A percentile compares a stretch with the other conserved stretches of the same genome.
phyloP scores from a whole-genome alignment of 1,140 invertebrate genomes.

The Hylaeus anthracinus region DNA sequence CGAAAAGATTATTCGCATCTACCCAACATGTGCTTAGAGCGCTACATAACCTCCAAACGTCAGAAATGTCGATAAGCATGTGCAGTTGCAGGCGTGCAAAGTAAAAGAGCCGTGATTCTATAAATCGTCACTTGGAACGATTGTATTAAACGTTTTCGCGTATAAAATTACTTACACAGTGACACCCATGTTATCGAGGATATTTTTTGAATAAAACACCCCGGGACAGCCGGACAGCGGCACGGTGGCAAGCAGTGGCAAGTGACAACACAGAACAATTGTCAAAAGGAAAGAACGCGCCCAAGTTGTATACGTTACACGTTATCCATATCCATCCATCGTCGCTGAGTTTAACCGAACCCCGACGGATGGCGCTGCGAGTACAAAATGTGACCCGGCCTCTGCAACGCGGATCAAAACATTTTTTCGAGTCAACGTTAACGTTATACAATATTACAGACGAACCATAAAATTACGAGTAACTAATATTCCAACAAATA shows the following conservation, averaged over 20 bases:
- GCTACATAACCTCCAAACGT: conserved; percentile 59
- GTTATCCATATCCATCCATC: too few species aligned
- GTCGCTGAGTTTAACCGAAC: rapidly evolving
- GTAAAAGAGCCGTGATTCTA: background rate
- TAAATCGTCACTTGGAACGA: background rate
- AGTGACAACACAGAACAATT: conserved; percentile 19
- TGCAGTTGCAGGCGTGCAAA: conserved; percentile 40
- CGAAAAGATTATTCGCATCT: background rate
- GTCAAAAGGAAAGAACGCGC: conserved; percentile 25
- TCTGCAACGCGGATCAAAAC: background rate
- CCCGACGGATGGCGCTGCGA: background rate
- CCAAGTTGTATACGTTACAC: background rate
- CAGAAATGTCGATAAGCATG: background rate
- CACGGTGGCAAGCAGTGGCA: background rate
- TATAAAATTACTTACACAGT: conserved; percentile 60
- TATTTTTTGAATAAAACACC: background rate
- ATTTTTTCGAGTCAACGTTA: background rate
- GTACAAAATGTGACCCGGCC: background rate
- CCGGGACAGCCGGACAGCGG: background rate
- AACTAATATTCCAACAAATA: too few species aligned
- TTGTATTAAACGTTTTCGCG: background rate
- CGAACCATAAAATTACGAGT: too few species aligned
- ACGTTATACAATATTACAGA: too few species aligned
- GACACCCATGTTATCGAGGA: conserved; percentile 57
- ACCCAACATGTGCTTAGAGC: conserved; percentile 13